Evolutionary conservation across 2,888 invertebrate genomes (phyloP).

Genomic region (Disparrhopalites patrizii): DNA sequence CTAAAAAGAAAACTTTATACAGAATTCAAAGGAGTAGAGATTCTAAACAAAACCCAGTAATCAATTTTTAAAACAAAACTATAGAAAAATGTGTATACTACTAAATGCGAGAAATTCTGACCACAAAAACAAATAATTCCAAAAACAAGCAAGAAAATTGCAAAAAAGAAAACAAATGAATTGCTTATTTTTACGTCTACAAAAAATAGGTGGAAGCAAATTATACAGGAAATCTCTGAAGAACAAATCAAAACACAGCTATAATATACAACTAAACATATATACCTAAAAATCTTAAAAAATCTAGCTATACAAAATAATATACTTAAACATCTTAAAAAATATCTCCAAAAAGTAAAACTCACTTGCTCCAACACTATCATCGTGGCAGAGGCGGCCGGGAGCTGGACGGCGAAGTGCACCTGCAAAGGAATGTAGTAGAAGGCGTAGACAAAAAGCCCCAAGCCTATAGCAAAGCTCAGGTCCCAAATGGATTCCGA

Average conservation of each 20-base stretch:
- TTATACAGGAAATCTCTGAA: too few relatives aligned
- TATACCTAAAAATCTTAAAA: neutral
- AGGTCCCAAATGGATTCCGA: slow-evolving; percentile 25
- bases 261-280: neutral
- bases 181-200: too few relatives aligned
- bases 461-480: slow-evolving; percentile 6
- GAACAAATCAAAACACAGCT: neutral
- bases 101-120: too few relatives aligned
- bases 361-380: slow-evolving; percentile 30
- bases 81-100: neutral
- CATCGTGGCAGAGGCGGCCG: slow-evolving; percentile 25
- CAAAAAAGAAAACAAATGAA: too few relatives aligned
- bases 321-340: neutral
- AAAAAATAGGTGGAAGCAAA: too few relatives aligned
- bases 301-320: neutral
- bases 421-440: slow-evolving; percentile 29
- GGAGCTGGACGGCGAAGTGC: slow-evolving; percentile 14
- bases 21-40: too few relatives aligned
- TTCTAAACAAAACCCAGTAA: too few relatives aligned
- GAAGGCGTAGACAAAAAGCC: slow-evolving; percentile 14
- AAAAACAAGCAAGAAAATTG: too few relatives aligned
- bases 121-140: neutral
- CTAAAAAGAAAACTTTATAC: too few relatives aligned
- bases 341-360: neutral
- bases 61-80: too few relatives aligned